These are phyloP conservation scores for Hypanus sabinus DNA, from an alignment of 2,113 vertebrate species.

Conservation along the genomic window DNA sequence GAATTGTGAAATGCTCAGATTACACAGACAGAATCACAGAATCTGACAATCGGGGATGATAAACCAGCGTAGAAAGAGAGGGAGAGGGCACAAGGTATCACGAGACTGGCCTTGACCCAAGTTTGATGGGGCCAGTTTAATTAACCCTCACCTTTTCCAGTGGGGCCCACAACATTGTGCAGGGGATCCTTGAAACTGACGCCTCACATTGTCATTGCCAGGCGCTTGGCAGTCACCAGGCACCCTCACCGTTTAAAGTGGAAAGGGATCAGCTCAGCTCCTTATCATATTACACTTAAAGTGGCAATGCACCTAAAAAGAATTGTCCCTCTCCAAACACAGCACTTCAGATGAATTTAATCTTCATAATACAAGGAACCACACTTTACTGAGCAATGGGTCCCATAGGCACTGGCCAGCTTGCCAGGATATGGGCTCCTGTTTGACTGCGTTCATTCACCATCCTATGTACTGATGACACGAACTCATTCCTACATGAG, in stretches of 20 bases:
- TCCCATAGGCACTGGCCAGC: too few relatives aligned
- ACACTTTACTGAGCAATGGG: too few relatives aligned
- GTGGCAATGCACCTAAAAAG: not conserved
- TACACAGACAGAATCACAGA: not conserved
- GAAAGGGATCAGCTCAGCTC: not conserved
- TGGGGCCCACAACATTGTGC: not conserved
- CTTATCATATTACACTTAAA: not conserved
- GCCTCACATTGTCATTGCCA: not conserved
- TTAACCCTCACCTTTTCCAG: not conserved
- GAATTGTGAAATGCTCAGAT: not conserved
- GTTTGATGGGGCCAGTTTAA: not conserved
- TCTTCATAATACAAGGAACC: too few relatives aligned
- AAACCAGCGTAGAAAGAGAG: not conserved
- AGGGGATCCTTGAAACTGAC: slow-evolving; percentile 19
- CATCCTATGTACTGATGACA: too few relatives aligned
- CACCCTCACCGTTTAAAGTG: not conserved
- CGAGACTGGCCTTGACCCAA: not conserved
- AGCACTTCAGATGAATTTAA: too few relatives aligned
- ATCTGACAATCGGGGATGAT: not conserved
- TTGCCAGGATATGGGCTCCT: too few relatives aligned
- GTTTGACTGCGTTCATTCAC: too few relatives aligned
- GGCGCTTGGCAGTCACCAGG: not conserved
- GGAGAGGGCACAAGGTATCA: not conserved
- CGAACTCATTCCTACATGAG: too few relatives aligned
- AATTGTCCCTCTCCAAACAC: too few relatives aligned